phyloP scores from a whole-genome alignment of 2,113 vertebrate species.

The Catagonus wagneri region DNA sequence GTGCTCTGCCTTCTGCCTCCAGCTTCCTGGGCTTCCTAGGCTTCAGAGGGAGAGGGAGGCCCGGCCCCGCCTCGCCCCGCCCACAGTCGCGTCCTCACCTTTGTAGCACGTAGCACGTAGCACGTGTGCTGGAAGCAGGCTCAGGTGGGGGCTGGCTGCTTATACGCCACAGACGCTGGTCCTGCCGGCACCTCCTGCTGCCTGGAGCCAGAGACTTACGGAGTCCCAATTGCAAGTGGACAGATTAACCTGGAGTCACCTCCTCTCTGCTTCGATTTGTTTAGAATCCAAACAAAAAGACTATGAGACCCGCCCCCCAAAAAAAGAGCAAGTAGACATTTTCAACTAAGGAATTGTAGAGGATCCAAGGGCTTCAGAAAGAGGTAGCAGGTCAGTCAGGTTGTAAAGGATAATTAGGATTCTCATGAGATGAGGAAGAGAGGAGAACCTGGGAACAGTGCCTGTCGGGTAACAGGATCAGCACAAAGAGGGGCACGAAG shows the following conservation, averaged over 20 bases:
- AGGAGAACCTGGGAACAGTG: neutral
- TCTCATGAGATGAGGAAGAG: neutral
- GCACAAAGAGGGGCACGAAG: neutral
- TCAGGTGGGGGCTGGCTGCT: no score
- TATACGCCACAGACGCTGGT: no score
- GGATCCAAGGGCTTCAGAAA: neutral
- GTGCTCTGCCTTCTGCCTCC: no score
- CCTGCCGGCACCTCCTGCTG: neutral
- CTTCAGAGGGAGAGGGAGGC: no score
- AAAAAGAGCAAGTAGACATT: neutral
- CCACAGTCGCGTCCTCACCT: neutral
- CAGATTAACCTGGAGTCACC: neutral
- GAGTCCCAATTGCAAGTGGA: neutral
- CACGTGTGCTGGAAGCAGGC: no score
- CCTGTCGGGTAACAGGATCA: neutral
- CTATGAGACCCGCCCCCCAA: constrained; percentile 29
- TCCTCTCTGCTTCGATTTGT: constrained; percentile 74
- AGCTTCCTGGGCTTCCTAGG: no score
- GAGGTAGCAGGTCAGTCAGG: neutral
- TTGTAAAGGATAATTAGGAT: neutral
- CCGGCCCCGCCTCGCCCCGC: no score
- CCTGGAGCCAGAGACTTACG: neutral
- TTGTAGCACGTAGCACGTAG: no score
- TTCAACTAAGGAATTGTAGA: neutral
- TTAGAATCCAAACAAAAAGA: constrained; percentile 85